A percentile compares a stretch with the other conserved stretches of the same genome.
phyloP scores from a whole-genome alignment of 2,113 vertebrate genomes.

The Buteo buteo region DNA sequence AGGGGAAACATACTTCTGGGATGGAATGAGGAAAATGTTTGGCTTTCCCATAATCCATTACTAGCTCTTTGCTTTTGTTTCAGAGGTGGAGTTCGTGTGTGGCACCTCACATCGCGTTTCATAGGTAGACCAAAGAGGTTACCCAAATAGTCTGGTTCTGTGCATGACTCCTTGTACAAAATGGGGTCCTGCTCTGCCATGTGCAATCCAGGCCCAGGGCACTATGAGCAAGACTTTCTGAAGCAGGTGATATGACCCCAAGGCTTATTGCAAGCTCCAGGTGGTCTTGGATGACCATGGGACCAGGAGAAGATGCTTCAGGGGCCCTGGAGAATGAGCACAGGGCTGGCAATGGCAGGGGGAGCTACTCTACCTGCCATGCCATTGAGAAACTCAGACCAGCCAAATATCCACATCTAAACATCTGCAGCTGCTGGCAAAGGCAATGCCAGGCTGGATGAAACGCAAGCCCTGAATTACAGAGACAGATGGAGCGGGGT shows the following conservation, averaged over 20 bases:
- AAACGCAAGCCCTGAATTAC: neutral
- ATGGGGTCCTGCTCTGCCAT: neutral
- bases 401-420: neutral
- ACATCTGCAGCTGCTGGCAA: neutral
- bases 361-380: neutral
- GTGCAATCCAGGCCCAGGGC: neutral
- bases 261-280: neutral
- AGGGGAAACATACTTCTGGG: neutral
- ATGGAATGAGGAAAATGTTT: neutral
- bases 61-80: neutral
- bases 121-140: neutral
- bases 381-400: neutral
- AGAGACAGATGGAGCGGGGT: neutral
- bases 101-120: accelerated
- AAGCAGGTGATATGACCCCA: neutral
- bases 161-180: neutral
- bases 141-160: neutral
- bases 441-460: neutral
- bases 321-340: neutral
- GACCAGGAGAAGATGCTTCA: neutral
- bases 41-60: neutral
- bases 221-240: neutral
- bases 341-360: neutral
- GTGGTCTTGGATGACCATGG: neutral
- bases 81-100: neutral